Base-by-base conservation (phyloP, 2,797 vertebrate genomes). In the Merluccius polli region DNA sequence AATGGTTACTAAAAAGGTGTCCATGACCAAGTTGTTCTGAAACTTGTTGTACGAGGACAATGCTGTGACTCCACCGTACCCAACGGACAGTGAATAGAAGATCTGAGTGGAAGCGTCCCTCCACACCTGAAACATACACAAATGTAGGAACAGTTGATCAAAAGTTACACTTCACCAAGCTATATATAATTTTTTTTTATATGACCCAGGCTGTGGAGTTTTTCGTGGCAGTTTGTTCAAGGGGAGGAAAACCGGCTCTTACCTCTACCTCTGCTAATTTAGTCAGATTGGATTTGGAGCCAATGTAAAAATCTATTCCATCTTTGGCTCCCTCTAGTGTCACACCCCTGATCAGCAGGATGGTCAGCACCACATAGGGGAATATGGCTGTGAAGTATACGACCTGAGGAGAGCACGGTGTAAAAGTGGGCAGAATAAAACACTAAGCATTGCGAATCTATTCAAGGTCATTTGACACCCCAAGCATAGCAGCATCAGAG, bases 31-130 rank as follows among this genome's bases (percentile, higher is more conserved):
- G 80, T 99, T 98, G 92, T 99, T 99, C 84, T 97, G 87, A 89
- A 99, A 99, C 78, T 93, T 97, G 87, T 96, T 99, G 82, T 99
- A 98, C 0, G 97, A 99, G 71, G 97, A 94, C n/a, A 99, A 90
- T 31, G 97, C 95, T 15, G 95, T 94, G 72, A 99, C 91, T 70
- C 96, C 96, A 0, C 97, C 97, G 94, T 94, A 95, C 0, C 94
- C 96, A 52, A 96, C 94, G 0, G 96, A 96, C 21, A 99, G 91
- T 1, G 97, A 98, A 81, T 94, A 98, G 88, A 98, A 97, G 80
- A 96, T 99, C 90, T 99, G 97, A 6, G 96, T 96, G 2, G 97
- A 97, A 27, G 97, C 97, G 29, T 98, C 96, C 83, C 96, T 97
- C 97, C 98, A 99, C 73, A 97, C 95, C 98, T 83, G 18, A 69